phyloP scores from a whole-genome alignment of 1,140 invertebrate species.

The Apis dorsata region DNA sequence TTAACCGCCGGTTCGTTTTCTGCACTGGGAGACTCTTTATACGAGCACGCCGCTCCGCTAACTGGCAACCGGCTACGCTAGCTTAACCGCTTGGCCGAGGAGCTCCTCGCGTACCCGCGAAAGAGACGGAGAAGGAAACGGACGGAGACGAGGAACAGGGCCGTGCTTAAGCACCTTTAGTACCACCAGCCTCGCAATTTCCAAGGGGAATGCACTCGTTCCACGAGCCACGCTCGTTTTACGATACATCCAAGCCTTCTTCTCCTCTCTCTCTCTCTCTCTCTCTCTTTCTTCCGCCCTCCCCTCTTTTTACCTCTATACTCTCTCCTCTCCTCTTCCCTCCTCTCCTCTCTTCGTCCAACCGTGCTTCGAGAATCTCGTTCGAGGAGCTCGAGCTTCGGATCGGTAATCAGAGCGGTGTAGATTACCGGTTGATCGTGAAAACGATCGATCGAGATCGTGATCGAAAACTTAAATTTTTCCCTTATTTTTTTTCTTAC shows the following conservation, averaged over 20 bases:
- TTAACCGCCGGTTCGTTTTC: constrained; percentile 56
- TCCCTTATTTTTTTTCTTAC: no score
- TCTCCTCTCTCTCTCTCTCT: not conserved
- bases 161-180: constrained; percentile 42
- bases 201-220: constrained; percentile 35
- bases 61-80: constrained; percentile 56
- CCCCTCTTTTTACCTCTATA: no score
- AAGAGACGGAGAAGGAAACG: constrained; percentile 31
- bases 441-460: no score
- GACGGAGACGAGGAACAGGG: constrained; percentile 35
- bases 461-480: no score
- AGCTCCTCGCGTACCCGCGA: constrained; percentile 4
- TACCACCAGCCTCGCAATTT: constrained; percentile 35
- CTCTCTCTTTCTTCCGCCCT: not conserved
- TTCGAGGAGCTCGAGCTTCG: no score
- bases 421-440: no score
- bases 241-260: not conserved
- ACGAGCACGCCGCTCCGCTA: constrained; percentile 51
- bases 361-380: no score
- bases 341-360: no score
- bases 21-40: constrained; percentile 48
- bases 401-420: no score
- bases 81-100: constrained; percentile 41
- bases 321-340: no score
- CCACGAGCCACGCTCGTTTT: constrained; percentile 30